These are phyloP conservation scores for Eremobia ochroleuca DNA, from an alignment of 2,888 invertebrate genomes.

Conservation along the genomic window DNA sequence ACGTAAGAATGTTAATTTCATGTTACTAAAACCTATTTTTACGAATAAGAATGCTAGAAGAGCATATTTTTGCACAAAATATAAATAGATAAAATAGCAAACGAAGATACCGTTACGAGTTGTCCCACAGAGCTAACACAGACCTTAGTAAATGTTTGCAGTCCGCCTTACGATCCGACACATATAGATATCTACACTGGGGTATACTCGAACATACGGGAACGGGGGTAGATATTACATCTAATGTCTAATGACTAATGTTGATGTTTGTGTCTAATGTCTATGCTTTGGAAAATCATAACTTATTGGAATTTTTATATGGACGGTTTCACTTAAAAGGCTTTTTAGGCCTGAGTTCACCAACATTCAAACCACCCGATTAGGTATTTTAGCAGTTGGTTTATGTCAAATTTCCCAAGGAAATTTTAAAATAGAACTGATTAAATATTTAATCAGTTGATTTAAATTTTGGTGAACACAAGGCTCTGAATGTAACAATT, in stretches of 20 bases:
- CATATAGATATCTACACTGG: constrained; percentile 18
- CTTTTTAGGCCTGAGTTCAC: neutral
- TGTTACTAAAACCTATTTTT: neutral
- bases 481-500: neutral
- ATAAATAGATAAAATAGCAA: neutral
- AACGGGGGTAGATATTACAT: neutral
- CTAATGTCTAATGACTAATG: no score
- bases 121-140: constrained; percentile 54
- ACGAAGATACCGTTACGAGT: constrained; percentile 46
- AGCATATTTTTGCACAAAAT: neutral
- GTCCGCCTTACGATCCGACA: constrained; percentile 60
- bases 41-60: neutral
- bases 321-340: neutral
- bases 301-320: neutral
- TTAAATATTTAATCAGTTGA: no score
- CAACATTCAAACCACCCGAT: no score
- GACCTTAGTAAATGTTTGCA: constrained; percentile 70
- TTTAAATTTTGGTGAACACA: no score
- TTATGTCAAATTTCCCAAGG: no score
- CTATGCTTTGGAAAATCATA: constrained; percentile 1
- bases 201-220: neutral
- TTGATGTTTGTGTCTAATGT: no score
- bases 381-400: no score
- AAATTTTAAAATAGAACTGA: no score
- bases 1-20: neutral